Evolutionary conservation across 2,888 invertebrate species (phyloP), one percentile per base, ranked within the genome.

Genomic region (Tetanocera ferruginea): DNA sequence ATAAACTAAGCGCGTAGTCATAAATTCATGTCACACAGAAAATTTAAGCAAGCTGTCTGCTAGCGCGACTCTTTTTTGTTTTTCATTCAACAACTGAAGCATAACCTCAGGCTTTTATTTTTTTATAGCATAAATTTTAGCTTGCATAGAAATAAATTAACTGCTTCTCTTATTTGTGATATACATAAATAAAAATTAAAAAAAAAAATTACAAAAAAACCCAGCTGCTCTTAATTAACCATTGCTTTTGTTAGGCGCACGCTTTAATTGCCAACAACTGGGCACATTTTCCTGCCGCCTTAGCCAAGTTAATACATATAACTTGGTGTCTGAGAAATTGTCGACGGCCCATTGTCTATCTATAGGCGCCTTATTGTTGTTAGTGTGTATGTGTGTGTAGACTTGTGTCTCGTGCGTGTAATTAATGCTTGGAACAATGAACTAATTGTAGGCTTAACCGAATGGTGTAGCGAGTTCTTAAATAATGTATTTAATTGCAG

Each of bases 201-300:
- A 19, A 23, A 23, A n/a, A 51, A 51, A 51, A 17, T 17, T 5
- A 51, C 2, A 17, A 3, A 51, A 51, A 6, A 25, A 3, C n/a
- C 11, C 17, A 64, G 64, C 64, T 64, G 64, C 31, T 64, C 28
- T 25, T 64, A 64, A 64, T 64, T 64, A 31, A 28, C 17, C 28
- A 3, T 17, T 9, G 17, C 31, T 34, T 3, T 31, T 31, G n/a
- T n/a, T n/a, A 8, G 11, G n/a, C 31, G n/a, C 64, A 31, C 9
- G 14, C n/a, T 66, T 66, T 17, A 5, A 66, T 66, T 66, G 66
- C 66, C 31, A 17, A 66, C 66, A 66, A 31, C 19, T 66, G n/a
- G 66, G 66, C n/a, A 37, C 31, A 5, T 25, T 25, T 23, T 57
- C 1, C 23, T 23, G 2, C 57, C 19, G 2, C 57, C 19, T 57